Conservation (phyloP, 2,797 vertebrate species). For the Ctenochaetus hawaiiensis region DNA sequence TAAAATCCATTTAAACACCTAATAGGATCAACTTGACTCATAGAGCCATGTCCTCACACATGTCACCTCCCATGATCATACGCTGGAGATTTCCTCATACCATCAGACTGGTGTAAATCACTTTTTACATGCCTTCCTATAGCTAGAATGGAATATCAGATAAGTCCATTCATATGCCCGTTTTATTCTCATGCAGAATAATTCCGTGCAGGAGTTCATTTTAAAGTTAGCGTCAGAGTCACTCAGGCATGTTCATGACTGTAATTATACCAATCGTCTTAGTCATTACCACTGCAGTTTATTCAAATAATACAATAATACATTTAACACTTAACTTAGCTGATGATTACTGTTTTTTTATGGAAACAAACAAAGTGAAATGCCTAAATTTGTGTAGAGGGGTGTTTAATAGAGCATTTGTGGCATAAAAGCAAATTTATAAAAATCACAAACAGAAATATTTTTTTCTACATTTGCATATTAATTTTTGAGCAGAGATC, state of each 20-base stretch:
- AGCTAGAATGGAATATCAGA: conserved; percentile 31
- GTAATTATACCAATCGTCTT: conserved; percentile 64
- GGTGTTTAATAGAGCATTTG: conserved; percentile 40
- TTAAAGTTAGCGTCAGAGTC: conserved; percentile 60
- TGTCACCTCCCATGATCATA: conserved; percentile 69
- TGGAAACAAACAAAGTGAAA: conserved; percentile 49
- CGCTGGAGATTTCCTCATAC: conserved; percentile 39
- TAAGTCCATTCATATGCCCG: background rate
- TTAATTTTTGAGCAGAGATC: conserved; percentile 7
- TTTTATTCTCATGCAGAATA: conserved; percentile 10
- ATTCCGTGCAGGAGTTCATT: conserved; percentile 1
- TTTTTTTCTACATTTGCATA: conserved; percentile 10
- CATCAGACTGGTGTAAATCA: conserved; percentile 39
- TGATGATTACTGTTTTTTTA: conserved; percentile 71
- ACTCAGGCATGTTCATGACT: conserved; percentile 63
- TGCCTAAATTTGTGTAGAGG: conserved; percentile 62
- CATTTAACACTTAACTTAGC: conserved; percentile 70
- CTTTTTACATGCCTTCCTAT: conserved; percentile 26
- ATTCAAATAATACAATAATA: conserved; percentile 74
- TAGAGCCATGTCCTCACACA: conserved; percentile 68
- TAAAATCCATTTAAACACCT: conserved; percentile 85
- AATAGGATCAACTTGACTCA: conserved; percentile 85
- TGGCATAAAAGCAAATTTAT: conserved; percentile 6
- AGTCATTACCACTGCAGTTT: conserved; percentile 72
- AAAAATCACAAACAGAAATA: background rate